Percentiles rank a stretch among this genome's conserved stretches.
Conservation (phyloP, 2,113 vertebrate genomes). For the Apteryx owenii region DNA sequence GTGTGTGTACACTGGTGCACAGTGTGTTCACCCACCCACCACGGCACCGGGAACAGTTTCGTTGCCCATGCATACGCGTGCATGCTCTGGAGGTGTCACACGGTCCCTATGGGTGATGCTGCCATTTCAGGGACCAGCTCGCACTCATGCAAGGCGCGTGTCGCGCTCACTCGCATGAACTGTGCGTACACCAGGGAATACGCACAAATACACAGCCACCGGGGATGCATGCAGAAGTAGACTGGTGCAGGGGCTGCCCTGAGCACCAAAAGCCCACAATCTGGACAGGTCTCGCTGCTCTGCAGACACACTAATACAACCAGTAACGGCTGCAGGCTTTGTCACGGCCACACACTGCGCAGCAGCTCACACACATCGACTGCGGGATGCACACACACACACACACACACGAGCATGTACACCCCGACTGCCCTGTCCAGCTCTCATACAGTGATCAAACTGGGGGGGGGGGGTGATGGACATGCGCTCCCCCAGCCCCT, state of each 20-base stretch:
- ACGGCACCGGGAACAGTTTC: accelerated
- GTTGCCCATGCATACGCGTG: neutral
- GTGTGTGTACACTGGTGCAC: accelerated
- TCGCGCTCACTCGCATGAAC: neutral
- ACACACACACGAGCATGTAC: neutral
- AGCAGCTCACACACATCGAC: neutral
- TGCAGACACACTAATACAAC: neutral
- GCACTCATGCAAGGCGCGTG: too few relatives aligned
- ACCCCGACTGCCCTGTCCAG: neutral
- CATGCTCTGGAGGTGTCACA: neutral
- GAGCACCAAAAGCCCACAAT: neutral
- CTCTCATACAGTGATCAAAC: neutral
- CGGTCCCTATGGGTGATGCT: neutral
- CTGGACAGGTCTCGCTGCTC: neutral
- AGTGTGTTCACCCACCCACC: neutral
- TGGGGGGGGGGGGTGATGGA: neutral
- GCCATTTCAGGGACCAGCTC: neutral
- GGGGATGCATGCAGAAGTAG: neutral
- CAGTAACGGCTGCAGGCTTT: neutral
- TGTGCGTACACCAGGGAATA: accelerated
- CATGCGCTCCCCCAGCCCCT: neutral
- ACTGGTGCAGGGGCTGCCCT: accelerated
- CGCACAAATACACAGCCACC: accelerated
- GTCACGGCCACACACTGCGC: neutral
- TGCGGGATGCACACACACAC: neutral